phyloP scores from a whole-genome alignment of 2,113 vertebrate genomes.

The Apistogramma diplotaenia region DNA sequence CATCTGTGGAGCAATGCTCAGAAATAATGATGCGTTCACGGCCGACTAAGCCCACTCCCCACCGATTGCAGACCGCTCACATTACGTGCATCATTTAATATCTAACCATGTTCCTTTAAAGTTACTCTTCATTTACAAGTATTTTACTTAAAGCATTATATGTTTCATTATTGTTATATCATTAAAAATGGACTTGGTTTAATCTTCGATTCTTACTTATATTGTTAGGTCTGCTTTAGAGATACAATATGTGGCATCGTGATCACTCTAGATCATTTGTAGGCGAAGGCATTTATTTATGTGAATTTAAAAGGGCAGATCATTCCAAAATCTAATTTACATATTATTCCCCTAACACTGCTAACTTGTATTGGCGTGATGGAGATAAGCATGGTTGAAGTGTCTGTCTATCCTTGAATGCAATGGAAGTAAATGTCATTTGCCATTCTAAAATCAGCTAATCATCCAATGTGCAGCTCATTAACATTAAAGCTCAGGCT shows the following conservation, averaged over 20 bases:
- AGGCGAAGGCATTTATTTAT: neutral
- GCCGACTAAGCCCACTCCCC: neutral
- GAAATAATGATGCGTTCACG: constrained; percentile 21
- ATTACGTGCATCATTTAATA: neutral
- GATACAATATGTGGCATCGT: neutral
- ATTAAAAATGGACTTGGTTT: neutral
- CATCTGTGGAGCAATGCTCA: constrained; percentile 43
- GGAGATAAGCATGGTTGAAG: neutral
- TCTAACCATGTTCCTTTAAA: neutral
- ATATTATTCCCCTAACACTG: neutral
- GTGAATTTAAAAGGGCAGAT: neutral
- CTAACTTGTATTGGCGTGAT: neutral
- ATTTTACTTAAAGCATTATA: neutral
- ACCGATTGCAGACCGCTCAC: neutral
- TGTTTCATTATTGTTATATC: neutral
- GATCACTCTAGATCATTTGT: neutral
- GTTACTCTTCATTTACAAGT: neutral
- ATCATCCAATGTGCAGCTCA: neutral
- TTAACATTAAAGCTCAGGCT: neutral
- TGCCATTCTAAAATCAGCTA: neutral
- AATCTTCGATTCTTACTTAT: neutral
- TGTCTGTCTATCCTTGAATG: neutral
- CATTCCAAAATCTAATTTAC: neutral
- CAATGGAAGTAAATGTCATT: neutral
- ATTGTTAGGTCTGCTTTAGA: neutral